Evolutionary conservation across 2,888 invertebrate genomes (phyloP).

Genomic region (Agonopterix subpropinquella): DNA sequence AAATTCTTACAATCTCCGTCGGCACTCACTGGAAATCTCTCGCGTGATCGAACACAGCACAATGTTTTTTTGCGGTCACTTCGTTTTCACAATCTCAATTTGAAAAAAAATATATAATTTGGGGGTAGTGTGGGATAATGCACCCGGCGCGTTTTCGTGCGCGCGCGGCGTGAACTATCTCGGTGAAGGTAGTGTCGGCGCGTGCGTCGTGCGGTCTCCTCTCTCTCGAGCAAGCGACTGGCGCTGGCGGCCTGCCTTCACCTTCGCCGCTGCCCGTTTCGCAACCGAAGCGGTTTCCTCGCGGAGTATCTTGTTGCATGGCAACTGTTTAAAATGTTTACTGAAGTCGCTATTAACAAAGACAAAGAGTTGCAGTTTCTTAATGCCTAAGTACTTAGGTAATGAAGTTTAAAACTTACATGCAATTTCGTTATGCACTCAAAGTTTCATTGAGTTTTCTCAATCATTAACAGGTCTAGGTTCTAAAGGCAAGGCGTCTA

Average conservation of each 20-base stretch:
- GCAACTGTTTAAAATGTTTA: constrained; percentile 46
- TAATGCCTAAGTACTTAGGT: neutral
- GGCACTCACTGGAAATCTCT: constrained; percentile 22
- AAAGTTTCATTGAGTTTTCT: constrained; percentile 6
- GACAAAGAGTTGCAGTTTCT: constrained; percentile 6
- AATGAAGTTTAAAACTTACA: no score
- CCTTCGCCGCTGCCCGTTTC: constrained; percentile 55
- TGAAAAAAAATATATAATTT: constrained; percentile 30
- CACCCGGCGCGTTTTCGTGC: constrained; percentile 24
- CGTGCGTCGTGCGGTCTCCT: constrained; percentile 48
- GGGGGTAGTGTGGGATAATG: constrained; percentile 21
- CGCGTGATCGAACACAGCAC: constrained; percentile 43
- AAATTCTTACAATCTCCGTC: constrained; percentile 48
- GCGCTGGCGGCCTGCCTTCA: constrained; percentile 48
- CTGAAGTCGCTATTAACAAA: constrained; percentile 8
- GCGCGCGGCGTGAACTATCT: constrained; percentile 29
- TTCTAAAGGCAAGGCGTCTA: no score
- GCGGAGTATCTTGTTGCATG: constrained; percentile 69
- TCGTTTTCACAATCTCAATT: constrained; percentile 4
- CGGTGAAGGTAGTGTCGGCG: constrained; percentile 24
- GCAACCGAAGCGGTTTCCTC: constrained; percentile 62
- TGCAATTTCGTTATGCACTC: no score
- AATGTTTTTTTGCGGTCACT: constrained; percentile 18
- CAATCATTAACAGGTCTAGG: neutral
- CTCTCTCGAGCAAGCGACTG: constrained; percentile 66